Conservation (phyloP, 2,113 vertebrate genomes). For the Plecturocebus donacophilus region DNA sequence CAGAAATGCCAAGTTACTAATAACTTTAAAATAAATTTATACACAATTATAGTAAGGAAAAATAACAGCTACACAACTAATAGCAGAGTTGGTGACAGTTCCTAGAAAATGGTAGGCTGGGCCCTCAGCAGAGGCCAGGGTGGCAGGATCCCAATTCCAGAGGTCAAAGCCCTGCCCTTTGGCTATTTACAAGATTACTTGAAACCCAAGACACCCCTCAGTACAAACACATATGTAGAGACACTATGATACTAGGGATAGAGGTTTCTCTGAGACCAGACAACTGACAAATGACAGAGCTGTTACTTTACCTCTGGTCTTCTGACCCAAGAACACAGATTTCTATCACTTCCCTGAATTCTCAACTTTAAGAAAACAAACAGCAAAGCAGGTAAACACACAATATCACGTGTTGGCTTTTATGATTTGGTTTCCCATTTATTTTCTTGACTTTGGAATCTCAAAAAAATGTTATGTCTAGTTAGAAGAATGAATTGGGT, state of each 20-base stretch:
- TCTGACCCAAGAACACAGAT: neutral
- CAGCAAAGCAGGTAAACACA: neutral
- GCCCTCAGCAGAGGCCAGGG: neutral
- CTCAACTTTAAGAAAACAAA: neutral
- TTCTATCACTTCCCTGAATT: neutral
- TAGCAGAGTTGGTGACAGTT: neutral
- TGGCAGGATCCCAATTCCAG: conserved; percentile 23
- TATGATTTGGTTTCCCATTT: neutral
- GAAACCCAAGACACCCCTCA: neutral
- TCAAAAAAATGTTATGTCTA: neutral
- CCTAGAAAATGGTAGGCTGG: neutral
- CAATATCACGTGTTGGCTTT: neutral
- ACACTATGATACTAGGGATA: neutral
- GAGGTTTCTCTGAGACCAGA: neutral
- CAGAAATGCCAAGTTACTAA: neutral
- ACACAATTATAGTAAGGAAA: neutral
- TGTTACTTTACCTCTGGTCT: neutral
- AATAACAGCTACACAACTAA: neutral
- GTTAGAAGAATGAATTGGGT: neutral
- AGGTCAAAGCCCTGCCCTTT: neutral
- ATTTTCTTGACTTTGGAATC: conserved; percentile 19
- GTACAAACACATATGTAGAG: neutral
- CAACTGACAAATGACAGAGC: neutral
- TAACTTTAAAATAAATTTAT: conserved; percentile 15
- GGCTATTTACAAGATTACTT: conserved; percentile 48